These are phyloP conservation scores for Erynnis tages DNA, from an alignment of 2,888 invertebrate species.

Conservation along the genomic window DNA sequence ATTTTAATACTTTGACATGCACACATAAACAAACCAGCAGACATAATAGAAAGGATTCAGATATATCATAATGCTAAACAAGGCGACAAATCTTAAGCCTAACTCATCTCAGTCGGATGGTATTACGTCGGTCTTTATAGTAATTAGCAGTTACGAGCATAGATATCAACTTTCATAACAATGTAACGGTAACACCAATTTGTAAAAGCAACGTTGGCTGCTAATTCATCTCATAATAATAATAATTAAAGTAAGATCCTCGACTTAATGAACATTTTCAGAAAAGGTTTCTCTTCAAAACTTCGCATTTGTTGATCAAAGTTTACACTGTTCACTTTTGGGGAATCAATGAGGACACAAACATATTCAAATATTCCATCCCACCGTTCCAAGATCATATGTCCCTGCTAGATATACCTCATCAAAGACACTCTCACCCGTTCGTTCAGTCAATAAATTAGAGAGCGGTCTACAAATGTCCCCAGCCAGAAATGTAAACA, in stretches of 20 bases:
- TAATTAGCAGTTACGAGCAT: background rate
- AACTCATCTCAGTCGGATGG: background rate
- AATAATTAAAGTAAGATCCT: slow-evolving; percentile 13
- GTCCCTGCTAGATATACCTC: no score
- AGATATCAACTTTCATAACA: slow-evolving; percentile 15
- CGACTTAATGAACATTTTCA: background rate
- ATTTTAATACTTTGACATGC: no score
- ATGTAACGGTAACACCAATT: slow-evolving; percentile 9
- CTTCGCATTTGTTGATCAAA: background rate
- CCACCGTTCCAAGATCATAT: slow-evolving; percentile 9
- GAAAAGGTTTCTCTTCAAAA: slow-evolving; percentile 8
- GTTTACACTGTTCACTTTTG: slow-evolving; percentile 1
- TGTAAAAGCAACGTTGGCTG: slow-evolving; percentile 16
- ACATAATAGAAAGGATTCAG: no score
- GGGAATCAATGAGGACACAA: background rate
- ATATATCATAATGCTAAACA: no score
- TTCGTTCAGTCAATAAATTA: no score
- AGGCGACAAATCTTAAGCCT: background rate
- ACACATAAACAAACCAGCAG: no score
- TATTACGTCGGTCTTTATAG: background rate
- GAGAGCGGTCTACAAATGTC: no score
- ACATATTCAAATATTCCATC: background rate
- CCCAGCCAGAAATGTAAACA: no score
- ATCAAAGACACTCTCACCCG: no score
- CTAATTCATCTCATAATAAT: slow-evolving; percentile 6